Base-by-base conservation (phyloP, 2,888 invertebrate genomes). In the Synergus itoensis region DNA sequence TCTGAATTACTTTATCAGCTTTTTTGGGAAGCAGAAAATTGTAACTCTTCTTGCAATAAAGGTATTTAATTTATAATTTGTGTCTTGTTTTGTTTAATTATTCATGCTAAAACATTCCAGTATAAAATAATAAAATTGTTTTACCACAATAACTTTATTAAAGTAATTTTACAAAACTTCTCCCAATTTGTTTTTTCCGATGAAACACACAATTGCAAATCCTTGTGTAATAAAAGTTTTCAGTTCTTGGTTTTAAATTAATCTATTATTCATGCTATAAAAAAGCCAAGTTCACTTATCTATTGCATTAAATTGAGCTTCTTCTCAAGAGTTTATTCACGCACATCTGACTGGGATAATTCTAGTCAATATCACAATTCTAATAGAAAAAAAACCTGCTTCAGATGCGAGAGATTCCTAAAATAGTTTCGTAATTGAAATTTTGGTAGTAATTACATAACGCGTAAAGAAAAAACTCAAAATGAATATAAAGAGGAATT, bases 351-450 rank as follows among this genome's bases (percentile, higher is more conserved):
- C 12, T 12, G 12, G 12, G 12, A 5, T 60, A 60, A 18, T 60
- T 18, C 21, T 21, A 60, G 12, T 60, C 3, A 80, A 67, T 84
- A 84, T 84, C 83, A 83, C 85, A 83, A 83, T 84, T 80, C 81
- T 83, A 85, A 83, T 81, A 81, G 79, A 83, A 85, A 86, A 80
- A 83, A 84, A 86, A 82, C 84, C 85, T 87, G 82, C 45, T 86
- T 86, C 77, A 81, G 78, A 85, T 63, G 53, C 48, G 53, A 53
- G 53, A n/a, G 9, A 79, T 28, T 9, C 9, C 41, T 67, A 21
- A 67, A 16, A 28, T 69, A 28, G 14, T 45, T 45, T n/a, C 11
- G 28, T 28, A 69, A 21, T 69, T 69, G 48, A 48, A 21, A 21
- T n/a, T n/a, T n/a, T 40, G 41, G 7, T 63, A 64, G 16, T 9